Evolutionary conservation across 2,888 invertebrate genomes (phyloP).

Genomic region (Nineta flava): DNA sequence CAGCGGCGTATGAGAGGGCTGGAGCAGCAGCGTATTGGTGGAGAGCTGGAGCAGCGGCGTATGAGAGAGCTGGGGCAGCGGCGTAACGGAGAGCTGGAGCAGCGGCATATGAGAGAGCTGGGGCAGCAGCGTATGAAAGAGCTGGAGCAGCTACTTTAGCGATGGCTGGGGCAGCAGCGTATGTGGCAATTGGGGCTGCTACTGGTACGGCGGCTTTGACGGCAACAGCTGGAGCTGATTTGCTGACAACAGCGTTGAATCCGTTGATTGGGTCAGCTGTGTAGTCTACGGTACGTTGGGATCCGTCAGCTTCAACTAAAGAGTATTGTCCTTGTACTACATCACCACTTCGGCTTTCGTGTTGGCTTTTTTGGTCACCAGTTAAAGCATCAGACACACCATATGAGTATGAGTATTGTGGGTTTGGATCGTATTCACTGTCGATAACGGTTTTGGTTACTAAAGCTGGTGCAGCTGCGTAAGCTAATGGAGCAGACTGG

Average conservation of each 20-base stretch:
- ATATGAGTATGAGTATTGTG: constrained; percentile 31
- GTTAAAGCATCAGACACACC: constrained; percentile 30
- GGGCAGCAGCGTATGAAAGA: neutral
- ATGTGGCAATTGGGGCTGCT: constrained; percentile 5
- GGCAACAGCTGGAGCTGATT: constrained; percentile 24
- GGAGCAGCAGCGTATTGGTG: too few relatives aligned
- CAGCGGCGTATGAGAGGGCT: neutral
- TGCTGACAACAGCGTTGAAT: constrained; percentile 32
- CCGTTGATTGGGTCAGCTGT: constrained; percentile 32
- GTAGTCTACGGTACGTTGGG: constrained; percentile 30
- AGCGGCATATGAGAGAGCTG: neutral
- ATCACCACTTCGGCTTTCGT: constrained; percentile 29
- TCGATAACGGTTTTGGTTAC: constrained; percentile 16
- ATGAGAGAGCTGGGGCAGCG: neutral
- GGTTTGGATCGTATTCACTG: constrained; percentile 28
- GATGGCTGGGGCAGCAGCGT: constrained; percentile 11
- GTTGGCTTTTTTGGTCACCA: constrained; percentile 31
- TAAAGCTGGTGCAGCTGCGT: constrained; percentile 3
- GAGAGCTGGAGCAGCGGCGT: too few relatives aligned
- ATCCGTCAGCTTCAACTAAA: constrained; percentile 30
- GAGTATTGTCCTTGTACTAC: constrained; percentile 31
- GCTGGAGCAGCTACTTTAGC: constrained; percentile 7
- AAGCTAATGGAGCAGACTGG: neutral
- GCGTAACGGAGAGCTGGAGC: neutral
- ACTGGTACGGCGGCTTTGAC: constrained; percentile 6